Conservation (phyloP, 1,140 invertebrate species). For the Pteromalus puparum region DNA sequence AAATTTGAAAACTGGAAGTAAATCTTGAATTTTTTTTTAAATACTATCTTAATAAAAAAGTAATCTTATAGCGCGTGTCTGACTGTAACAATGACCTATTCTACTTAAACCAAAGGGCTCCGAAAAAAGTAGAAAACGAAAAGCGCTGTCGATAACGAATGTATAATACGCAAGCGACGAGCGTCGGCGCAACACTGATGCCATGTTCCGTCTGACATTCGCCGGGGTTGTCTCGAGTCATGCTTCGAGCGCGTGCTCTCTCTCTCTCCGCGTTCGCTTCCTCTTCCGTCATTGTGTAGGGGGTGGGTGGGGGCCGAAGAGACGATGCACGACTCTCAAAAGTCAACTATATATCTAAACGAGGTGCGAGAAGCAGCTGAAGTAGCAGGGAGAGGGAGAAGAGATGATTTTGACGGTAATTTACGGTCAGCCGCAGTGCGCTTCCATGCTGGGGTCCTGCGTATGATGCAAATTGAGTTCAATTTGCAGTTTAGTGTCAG, state of each 20-base stretch:
- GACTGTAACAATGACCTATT: too few relatives aligned
- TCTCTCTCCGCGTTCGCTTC: not conserved
- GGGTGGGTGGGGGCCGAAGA: not conserved
- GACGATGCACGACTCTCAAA: not conserved
- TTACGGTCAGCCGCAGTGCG: not conserved
- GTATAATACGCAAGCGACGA: not conserved
- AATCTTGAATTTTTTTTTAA: too few relatives aligned
- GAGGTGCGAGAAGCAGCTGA: not conserved
- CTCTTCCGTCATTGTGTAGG: not conserved
- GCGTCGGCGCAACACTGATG: not conserved
- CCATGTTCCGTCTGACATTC: not conserved
- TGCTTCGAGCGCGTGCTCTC: constrained; percentile 25
- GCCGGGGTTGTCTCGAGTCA: not conserved
- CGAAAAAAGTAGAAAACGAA: not conserved
- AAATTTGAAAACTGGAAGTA: too few relatives aligned
- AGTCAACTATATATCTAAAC: not conserved
- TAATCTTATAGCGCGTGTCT: too few relatives aligned
- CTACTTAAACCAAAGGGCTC: too few relatives aligned
- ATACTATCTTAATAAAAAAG: too few relatives aligned
- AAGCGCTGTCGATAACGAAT: not conserved
- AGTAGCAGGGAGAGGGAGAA: not conserved
- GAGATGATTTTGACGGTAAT: not conserved
- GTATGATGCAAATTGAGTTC: not conserved
- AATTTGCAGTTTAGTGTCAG: not conserved
- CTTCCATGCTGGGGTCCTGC: not conserved